phyloP scores from a whole-genome alignment of 2,888 invertebrate genomes.

The Helleia helle region DNA sequence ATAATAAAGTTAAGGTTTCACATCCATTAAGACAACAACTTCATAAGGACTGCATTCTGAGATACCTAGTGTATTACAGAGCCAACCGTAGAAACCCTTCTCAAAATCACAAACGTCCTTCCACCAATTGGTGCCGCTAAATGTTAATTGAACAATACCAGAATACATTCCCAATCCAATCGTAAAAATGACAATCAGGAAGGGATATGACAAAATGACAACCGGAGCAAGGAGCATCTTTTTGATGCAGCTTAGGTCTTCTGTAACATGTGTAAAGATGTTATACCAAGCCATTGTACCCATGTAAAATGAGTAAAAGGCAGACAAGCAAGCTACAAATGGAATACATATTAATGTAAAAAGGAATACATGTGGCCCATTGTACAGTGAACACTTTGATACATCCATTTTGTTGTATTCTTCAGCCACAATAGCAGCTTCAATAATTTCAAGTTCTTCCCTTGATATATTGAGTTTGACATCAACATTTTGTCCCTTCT shows the following conservation, averaged over 20 bases:
- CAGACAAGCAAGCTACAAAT: slow-evolving; percentile 76
- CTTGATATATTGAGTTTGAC: slow-evolving; percentile 81
- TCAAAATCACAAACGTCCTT: slow-evolving; percentile 82
- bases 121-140: slow-evolving; percentile 79
- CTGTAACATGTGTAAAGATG: slow-evolving; percentile 79
- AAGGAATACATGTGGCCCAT: slow-evolving; percentile 78
- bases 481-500: slow-evolving; percentile 82
- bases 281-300: slow-evolving; percentile 86
- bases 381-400: slow-evolving; percentile 68
- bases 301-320: slow-evolving; percentile 81
- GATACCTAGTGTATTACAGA: slow-evolving; percentile 77
- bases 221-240: slow-evolving; percentile 78
- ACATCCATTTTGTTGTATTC: slow-evolving; percentile 73
- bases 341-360: slow-evolving; percentile 79
- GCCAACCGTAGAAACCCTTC: slow-evolving; percentile 86
- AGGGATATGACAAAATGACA: slow-evolving; percentile 79
- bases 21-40: slow-evolving; percentile 77
- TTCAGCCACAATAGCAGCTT: slow-evolving; percentile 75
- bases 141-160: slow-evolving; percentile 79
- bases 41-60: slow-evolving; percentile 85
- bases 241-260: slow-evolving; percentile 76
- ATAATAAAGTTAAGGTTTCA: slow-evolving; percentile 54
- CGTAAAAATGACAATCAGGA: slow-evolving; percentile 78
- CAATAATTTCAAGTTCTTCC: slow-evolving; percentile 80
- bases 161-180: slow-evolving; percentile 79